Percentiles rank a stretch among this genome's conserved stretches.
phyloP scores from a whole-genome alignment of 2,888 invertebrate species.

The Panzeria rudis region DNA sequence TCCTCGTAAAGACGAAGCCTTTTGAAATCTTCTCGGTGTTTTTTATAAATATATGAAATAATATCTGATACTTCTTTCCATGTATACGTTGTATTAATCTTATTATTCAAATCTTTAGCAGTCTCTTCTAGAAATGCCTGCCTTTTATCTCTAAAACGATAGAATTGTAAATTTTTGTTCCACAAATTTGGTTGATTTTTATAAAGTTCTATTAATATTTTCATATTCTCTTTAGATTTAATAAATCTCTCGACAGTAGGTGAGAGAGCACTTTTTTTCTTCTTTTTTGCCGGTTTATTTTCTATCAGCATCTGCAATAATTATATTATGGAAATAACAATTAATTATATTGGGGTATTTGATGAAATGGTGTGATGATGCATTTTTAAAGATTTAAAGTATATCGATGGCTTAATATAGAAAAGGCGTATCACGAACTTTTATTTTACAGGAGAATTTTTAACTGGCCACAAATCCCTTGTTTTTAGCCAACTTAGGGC shows the following conservation, averaged over 20 bases:
- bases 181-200: slow-evolving; percentile 64
- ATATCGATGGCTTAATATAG: too few species aligned
- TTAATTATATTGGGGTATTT: too few species aligned
- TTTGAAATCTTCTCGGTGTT: slow-evolving; percentile 54
- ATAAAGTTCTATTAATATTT: slow-evolving; percentile 56
- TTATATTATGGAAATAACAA: neutral
- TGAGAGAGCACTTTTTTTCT: slow-evolving; percentile 32
- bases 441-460: too few species aligned
- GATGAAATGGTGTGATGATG: too few species aligned
- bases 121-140: slow-evolving; percentile 53
- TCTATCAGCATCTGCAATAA: neutral
- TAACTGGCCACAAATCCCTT: too few species aligned
- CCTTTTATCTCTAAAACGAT: slow-evolving; percentile 59
- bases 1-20: slow-evolving; percentile 36
- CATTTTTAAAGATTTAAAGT: too few species aligned
- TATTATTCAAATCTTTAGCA: slow-evolving; percentile 51
- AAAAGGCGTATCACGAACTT: too few species aligned
- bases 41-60: slow-evolving; percentile 51
- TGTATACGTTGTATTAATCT: slow-evolving; percentile 26
- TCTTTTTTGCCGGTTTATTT: slow-evolving; percentile 29
- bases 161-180: slow-evolving; percentile 57
- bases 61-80: slow-evolving; percentile 49
- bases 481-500: too few species aligned
- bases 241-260: slow-evolving; percentile 48
- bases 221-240: slow-evolving; percentile 61